These are phyloP conservation scores for Corythaeola cristata DNA, from an alignment of 2,113 vertebrate species.

Conservation along the genomic window DNA sequence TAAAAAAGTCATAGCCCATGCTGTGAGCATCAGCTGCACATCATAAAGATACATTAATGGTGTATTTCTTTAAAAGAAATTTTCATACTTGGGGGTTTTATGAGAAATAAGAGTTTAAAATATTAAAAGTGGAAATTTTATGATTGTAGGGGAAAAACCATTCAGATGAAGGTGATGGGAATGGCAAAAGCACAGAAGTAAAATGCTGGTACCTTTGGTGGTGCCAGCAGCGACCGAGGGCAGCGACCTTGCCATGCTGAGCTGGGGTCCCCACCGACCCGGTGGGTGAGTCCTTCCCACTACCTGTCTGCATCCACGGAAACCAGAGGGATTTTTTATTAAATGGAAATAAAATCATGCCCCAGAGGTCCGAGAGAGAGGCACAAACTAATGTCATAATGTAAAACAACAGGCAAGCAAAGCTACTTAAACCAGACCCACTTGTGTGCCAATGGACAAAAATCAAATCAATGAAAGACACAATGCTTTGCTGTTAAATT, in stretches of 20 bases:
- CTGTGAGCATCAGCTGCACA: conserved; percentile 68
- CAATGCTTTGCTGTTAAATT: background rate
- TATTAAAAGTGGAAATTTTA: conserved; percentile 66
- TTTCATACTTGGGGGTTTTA: conserved; percentile 60
- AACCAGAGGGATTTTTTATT: background rate
- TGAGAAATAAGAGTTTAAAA: conserved; percentile 69
- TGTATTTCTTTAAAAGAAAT: conserved; percentile 55
- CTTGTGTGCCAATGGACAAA: background rate
- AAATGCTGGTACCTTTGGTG: background rate
- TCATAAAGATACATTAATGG: conserved; percentile 76
- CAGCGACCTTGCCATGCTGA: background rate
- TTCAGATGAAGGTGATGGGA: background rate
- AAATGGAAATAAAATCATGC: background rate
- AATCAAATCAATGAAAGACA: background rate
- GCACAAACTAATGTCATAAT: background rate
- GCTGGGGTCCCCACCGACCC: too few relatives aligned
- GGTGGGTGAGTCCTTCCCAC: accelerated
- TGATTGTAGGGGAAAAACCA: background rate
- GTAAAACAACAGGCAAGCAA: background rate
- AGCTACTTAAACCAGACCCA: background rate
- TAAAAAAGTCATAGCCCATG: conserved; percentile 55
- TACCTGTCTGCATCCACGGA: background rate
- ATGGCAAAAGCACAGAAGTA: background rate
- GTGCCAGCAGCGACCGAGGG: background rate
- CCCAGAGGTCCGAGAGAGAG: background rate